Conservation (phyloP, 2,888 invertebrate species). For the Microctonus aethiopoides region DNA sequence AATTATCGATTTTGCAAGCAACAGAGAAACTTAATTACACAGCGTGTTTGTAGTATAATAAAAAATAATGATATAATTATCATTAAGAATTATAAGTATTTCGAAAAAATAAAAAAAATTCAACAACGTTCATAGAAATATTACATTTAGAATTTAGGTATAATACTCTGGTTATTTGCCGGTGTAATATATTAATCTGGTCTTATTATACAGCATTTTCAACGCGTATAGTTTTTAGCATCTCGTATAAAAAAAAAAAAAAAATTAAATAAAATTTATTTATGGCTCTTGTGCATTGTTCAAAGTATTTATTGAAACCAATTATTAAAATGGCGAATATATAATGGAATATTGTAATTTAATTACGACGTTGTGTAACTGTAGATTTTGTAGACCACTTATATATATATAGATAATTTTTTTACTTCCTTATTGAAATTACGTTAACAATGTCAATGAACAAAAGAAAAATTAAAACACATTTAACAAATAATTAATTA, state of each 20-base stretch:
- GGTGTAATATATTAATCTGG: slow-evolving; percentile 44
- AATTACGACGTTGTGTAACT: slow-evolving; percentile 51
- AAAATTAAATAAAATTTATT: slow-evolving; percentile 50
- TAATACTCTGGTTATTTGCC: slow-evolving; percentile 28
- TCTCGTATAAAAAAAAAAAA: slow-evolving; percentile 19
- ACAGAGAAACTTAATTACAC: slow-evolving; percentile 26
- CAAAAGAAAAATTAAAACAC: slow-evolving; percentile 22
- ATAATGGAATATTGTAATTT: slow-evolving; percentile 52
- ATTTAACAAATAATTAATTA: slow-evolving; percentile 27
- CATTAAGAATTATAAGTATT: slow-evolving; percentile 41
- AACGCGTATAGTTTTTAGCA: slow-evolving; percentile 47
- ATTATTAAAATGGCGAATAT: slow-evolving; percentile 51
- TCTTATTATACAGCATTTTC: slow-evolving; percentile 52
- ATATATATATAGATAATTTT: slow-evolving; percentile 44
- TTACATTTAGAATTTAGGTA: slow-evolving; percentile 28
- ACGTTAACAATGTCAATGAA: slow-evolving; percentile 25
- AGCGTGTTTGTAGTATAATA: slow-evolving; percentile 48
- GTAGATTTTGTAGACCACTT: slow-evolving; percentile 54
- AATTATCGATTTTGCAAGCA: slow-evolving; percentile 34
- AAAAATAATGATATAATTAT: slow-evolving; percentile 19
- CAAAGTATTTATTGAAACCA: slow-evolving; percentile 60
- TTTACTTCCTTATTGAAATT: slow-evolving; percentile 29
- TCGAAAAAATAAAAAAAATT: slow-evolving; percentile 23
- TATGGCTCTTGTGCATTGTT: slow-evolving; percentile 59
- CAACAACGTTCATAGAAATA: slow-evolving; percentile 24